phyloP scores from a whole-genome alignment of 1,140 invertebrate species.

The Zaprionus davidi region DNA sequence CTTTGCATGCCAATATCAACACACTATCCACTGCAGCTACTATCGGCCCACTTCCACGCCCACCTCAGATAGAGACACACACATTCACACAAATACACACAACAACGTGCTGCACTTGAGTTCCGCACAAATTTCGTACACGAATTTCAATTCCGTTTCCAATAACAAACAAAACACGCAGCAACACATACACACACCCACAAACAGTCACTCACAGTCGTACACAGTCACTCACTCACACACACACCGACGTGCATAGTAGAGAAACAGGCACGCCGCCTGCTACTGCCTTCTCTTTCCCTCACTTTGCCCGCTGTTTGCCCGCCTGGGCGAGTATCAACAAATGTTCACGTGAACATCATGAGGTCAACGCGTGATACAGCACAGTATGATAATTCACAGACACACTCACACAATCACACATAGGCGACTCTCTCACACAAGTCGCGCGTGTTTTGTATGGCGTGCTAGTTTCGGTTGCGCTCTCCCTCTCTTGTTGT shows the following conservation, averaged over 20 bases:
- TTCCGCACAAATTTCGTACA: slow-evolving; percentile 72
- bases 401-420: slow-evolving; percentile 50
- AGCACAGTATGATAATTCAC: slow-evolving; percentile 64
- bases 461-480: slow-evolving; percentile 67
- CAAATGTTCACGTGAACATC: slow-evolving; percentile 82
- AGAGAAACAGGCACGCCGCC: slow-evolving; percentile 61
- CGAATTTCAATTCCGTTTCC: slow-evolving; percentile 67
- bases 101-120: slow-evolving; percentile 55
- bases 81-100: slow-evolving; percentile 26
- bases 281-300: slow-evolving; percentile 46
- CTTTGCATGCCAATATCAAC: slow-evolving; percentile 43
- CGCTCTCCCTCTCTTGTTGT: slow-evolving; percentile 23
- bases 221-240: slow-evolving; percentile 17
- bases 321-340: slow-evolving; percentile 60
- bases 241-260: slow-evolving; percentile 17
- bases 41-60: slow-evolving; percentile 64
- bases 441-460: slow-evolving; percentile 40
- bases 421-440: slow-evolving; percentile 22
- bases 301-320: slow-evolving; percentile 8
- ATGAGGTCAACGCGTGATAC: slow-evolving; percentile 84
- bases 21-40: slow-evolving; percentile 13
- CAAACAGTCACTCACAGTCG: slow-evolving; percentile 9
- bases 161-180: slow-evolving; percentile 76
- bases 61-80: slow-evolving; percentile 18
- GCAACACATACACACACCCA: slow-evolving; percentile 33